Base-by-base conservation (phyloP, 2,888 invertebrate species). In the Polymixis flavicincta region DNA sequence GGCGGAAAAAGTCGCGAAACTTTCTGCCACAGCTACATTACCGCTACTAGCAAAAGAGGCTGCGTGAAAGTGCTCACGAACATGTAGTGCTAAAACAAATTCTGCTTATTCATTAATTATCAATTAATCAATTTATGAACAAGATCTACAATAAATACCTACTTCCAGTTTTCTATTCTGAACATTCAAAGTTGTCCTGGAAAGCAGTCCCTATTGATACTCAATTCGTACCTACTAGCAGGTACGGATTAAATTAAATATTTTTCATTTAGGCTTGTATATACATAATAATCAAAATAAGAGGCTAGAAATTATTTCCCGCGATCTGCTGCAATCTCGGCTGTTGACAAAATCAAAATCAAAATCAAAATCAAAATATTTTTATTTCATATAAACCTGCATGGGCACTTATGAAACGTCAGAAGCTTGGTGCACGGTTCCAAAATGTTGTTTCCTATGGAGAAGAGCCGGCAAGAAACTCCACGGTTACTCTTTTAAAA, bases 141-240 rank as follows among this genome's bases (percentile, higher is more conserved):
- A 48, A 28, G n/a, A 45, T 64, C 45, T 61, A 6, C 28, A 64
- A 28, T 48, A 55, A 55, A 11, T 45, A 45, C n/a, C n/a, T n/a
- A n/a, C 42, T 1, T 13, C 5, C 32, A 52, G 52, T 61, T 59
- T 14, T 1, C 28, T 22, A 68, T 25, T 25, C 13, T 42, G 14
- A 42, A 63, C 25, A 64, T 68, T 68, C 14, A 22, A 28, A 68
- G 42, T 22, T 65, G 14, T n/a, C n/a, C 48, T 48, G n/a, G 28
- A 45, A 7, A 69, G 28, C 45, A 68, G 19, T 11, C 8, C 8
- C 1, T 42, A 45, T 9, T 11, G 13, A 2, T 42, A 9, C 42
- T 37, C 37, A 37, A 37, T 37, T 6, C 37, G 4, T 25, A 17
- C 22, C 8, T 52, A 22, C 0, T 42, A 8, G 22, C n/a, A n/a